Base-by-base conservation (phyloP, 2,888 invertebrate species). In the Xanthia icteritia region DNA sequence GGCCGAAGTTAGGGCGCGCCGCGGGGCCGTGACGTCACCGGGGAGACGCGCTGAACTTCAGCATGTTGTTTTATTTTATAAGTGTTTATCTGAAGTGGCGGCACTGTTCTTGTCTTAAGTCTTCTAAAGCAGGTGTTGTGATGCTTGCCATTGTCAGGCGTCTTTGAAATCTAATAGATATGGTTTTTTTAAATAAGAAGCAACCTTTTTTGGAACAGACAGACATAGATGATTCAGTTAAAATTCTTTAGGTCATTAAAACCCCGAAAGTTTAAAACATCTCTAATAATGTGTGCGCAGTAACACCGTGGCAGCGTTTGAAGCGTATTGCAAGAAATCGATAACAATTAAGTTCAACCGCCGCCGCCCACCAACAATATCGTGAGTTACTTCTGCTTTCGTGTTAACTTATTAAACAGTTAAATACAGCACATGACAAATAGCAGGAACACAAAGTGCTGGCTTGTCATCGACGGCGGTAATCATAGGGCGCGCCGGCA, bases 1-100 rank as follows among this genome's bases (percentile, higher is more conserved):
- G 85, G 75, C 39, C 60, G 70, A 45, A 68, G 81, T 67, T 63
- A 58, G 67, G 63, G 67, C 36, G 36, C 51, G 79, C 51, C 23
- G 58, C 36, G 60, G 27, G 6, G 58, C 9, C 60, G 56, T 70
- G 66, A 65, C 81, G 71, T 70, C 84, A 61, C 20, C 5, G n/a
- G 39, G 23, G 27, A n/a, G 3, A 1, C 39, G 65, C 8, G 68
- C 27, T 36, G 11, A 56, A 54, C 65, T 70, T 69, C 48, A 56
- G 42, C 68, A 13, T 31, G 39, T 64, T 31, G 51, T 60, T 39
- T 79, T 54, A 66, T 74, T 73, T 58, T 66, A 45, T 39, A 84
- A 61, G 56, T 74, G 58, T 58, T 45, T 68, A 31, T 58, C n/a
- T 20, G 39, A 82, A 48, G 31, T n/a, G 31, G 36, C 17, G n/a